phyloP scores from a whole-genome alignment of 2,113 vertebrate species.

The Casuarius casuarius region DNA sequence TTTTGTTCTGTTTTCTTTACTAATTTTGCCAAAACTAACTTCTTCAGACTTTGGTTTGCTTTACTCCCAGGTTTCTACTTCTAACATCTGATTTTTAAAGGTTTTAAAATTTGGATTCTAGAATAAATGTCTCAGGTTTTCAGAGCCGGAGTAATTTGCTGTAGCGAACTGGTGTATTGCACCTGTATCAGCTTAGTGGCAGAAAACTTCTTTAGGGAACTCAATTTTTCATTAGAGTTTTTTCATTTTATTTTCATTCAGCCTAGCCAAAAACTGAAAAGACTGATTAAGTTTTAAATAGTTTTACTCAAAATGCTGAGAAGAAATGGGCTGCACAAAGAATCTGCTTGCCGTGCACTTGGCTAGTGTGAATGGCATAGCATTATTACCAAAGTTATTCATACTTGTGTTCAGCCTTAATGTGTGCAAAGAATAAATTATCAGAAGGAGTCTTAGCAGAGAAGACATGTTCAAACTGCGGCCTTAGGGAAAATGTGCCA shows the following conservation, averaged over 20 bases:
- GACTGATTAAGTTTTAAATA: conserved; percentile 29
- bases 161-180: conserved; percentile 32
- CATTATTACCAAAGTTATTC: conserved; percentile 1
- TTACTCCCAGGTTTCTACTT: conserved; percentile 43
- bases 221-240: conserved; percentile 33
- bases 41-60: conserved; percentile 50
- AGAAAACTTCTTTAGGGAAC: conserved; percentile 8
- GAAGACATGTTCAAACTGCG: neutral
- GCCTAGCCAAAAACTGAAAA: conserved; percentile 28
- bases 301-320: conserved; percentile 10
- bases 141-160: conserved; percentile 39
- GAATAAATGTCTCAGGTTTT: conserved; percentile 48
- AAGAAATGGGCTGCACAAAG: neutral
- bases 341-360: conserved; percentile 6
- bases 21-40: conserved; percentile 77
- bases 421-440: neutral
- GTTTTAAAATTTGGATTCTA: conserved; percentile 52
- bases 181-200: conserved; percentile 53
- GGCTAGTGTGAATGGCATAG: neutral
- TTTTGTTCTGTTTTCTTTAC: conserved; percentile 72
- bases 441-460: neutral
- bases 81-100: conserved; percentile 49
- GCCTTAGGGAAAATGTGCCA: neutral
- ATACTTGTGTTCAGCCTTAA: neutral
- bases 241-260: conserved; percentile 21